phyloP scores from a whole-genome alignment of 2,113 vertebrate genomes.

The Aplodontia rufa region DNA sequence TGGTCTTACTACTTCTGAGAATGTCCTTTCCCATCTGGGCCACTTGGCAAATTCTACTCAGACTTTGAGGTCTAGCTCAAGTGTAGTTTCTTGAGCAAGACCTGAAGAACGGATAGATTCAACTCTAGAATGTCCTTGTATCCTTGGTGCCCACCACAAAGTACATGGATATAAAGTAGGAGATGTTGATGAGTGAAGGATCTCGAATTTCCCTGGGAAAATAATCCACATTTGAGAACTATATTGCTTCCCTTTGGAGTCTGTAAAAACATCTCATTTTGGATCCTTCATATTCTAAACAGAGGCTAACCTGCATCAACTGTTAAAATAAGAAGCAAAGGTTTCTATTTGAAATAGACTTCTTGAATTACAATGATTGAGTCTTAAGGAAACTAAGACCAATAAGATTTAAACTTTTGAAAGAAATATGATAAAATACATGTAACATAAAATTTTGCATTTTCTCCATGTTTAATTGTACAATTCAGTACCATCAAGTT shows the following conservation, averaged over 20 bases:
- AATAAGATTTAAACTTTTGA: neutral
- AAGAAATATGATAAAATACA: neutral
- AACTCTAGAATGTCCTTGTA: neutral
- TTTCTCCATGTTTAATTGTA: neutral
- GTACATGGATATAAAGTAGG: neutral
- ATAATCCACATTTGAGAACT: neutral
- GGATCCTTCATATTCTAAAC: neutral
- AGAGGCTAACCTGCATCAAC: neutral
- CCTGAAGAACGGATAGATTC: neutral
- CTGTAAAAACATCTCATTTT: neutral
- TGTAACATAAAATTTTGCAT: neutral
- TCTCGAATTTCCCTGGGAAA: slow-evolving; percentile 11
- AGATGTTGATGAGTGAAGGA: neutral
- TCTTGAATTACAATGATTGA: neutral
- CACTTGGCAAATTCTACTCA: neutral
- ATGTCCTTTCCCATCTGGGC: neutral
- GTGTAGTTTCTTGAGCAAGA: neutral
- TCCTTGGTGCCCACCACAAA: neutral
- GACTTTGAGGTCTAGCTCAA: neutral
- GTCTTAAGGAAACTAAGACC: neutral
- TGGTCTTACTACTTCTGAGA: neutral
- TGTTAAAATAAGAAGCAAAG: neutral
- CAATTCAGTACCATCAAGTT: neutral
- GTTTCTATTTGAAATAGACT: neutral
- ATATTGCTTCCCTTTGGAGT: neutral